Conservation (phyloP, 2,797 vertebrate species). For the Coregonus suidteri region DNA sequence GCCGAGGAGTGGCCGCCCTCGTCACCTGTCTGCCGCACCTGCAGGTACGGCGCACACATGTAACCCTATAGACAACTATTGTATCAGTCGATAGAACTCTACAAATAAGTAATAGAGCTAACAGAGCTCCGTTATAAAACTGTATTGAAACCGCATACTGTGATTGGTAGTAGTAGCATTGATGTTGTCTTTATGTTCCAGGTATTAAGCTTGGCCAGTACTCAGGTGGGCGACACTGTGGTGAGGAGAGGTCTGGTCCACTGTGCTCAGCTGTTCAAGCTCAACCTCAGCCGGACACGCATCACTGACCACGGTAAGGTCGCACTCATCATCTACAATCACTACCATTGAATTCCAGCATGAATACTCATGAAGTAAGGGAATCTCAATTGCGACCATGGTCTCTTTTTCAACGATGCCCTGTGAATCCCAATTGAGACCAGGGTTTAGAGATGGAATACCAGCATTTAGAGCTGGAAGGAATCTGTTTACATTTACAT, state of each 20-base stretch:
- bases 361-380: slow-evolving; percentile 16
- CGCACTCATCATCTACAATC: background rate
- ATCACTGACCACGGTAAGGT: slow-evolving; percentile 80
- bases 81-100: background rate
- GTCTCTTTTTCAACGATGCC: slow-evolving; percentile 35
- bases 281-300: slow-evolving; percentile 82
- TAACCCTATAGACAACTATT: background rate
- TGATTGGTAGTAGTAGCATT: no score
- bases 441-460: no score
- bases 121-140: no score
- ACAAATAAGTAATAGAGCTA: no score
- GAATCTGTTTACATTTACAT: no score
- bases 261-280: slow-evolving; percentile 79
- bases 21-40: slow-evolving; percentile 77
- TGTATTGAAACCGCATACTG: no score
- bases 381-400: slow-evolving; percentile 17
- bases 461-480: background rate
- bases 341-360: background rate
- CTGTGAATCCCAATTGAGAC: no score
- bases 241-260: slow-evolving; percentile 73
- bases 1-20: slow-evolving; percentile 76
- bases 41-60: slow-evolving; percentile 65
- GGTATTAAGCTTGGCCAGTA: slow-evolving; percentile 82
- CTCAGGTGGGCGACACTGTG: slow-evolving; percentile 79
- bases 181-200: slow-evolving; percentile 33